Evolutionary conservation across 2,113 vertebrate species (phyloP).

Genomic region (Rhineura floridana): DNA sequence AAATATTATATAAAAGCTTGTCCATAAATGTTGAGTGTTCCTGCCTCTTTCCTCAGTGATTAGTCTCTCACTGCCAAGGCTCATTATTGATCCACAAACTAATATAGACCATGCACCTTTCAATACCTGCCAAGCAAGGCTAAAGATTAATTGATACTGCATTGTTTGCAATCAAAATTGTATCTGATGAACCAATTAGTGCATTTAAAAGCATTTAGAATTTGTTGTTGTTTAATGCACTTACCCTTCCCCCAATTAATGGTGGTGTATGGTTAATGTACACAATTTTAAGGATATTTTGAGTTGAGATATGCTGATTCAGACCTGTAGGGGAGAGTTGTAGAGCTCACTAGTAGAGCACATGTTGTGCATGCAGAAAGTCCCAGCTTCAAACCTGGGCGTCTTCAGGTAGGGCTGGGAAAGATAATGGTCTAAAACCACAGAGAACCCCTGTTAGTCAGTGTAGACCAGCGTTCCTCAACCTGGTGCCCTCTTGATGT

Average conservation of each 20-base stretch:
- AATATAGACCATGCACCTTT: neutral
- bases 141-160: neutral
- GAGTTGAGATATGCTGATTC: neutral
- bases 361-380: neutral
- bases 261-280: neutral
- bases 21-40: neutral
- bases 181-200: neutral
- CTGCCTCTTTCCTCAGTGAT: neutral
- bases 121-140: neutral
- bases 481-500: neutral
- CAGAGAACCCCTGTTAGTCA: neutral
- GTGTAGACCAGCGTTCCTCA: neutral
- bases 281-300: neutral
- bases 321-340: neutral
- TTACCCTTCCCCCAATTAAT: neutral
- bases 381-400: neutral
- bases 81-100: neutral
- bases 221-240: neutral
- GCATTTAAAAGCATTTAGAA: neutral
- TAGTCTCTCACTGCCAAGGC: neutral
- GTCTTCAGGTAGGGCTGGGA: neutral
- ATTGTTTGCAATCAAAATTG: neutral
- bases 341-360: too few species aligned
- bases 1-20: conserved; percentile 2
- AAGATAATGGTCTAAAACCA: neutral